Evolutionary conservation across 2,797 vertebrate species (phyloP).

Genomic region (Brachymystax lenok): DNA sequence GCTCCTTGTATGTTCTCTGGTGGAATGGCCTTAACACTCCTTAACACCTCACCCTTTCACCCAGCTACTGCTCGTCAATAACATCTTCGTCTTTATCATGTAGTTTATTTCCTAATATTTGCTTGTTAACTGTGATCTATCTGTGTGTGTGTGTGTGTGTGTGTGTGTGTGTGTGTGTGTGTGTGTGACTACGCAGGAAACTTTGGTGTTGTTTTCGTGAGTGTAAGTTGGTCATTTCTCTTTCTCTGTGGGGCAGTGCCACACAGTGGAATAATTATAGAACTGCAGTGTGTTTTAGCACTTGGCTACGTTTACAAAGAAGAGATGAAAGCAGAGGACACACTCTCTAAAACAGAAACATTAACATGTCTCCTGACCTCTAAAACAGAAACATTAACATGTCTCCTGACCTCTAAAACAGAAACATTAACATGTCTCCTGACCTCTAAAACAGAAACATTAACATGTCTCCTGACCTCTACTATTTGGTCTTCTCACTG

Average conservation of each 20-base stretch:
- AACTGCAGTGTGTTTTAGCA: constrained; percentile 5
- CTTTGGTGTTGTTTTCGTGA: neutral
- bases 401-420: too few species aligned
- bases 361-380: too few species aligned
- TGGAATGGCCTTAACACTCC: too few species aligned
- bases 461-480: too few species aligned
- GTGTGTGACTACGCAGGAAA: too few species aligned
- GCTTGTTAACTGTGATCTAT: constrained; percentile 1
- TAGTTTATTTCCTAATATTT: constrained; percentile 19
- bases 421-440: too few species aligned
- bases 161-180: too few species aligned
- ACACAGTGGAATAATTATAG: neutral
- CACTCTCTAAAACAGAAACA: too few species aligned
- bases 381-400: too few species aligned
- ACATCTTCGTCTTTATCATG: constrained; percentile 11
- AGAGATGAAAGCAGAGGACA: neutral
- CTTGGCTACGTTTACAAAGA: neutral
- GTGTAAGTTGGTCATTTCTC: neutral
- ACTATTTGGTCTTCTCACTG: neutral
- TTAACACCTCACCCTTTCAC: too few species aligned
- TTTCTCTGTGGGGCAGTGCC: neutral
- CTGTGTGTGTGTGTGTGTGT: too few species aligned
- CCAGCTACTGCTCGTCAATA: constrained; percentile 24
- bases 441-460: too few species aligned
- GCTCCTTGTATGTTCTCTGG: constrained; percentile 21